Conservation (phyloP, 2,113 vertebrate genomes). For the Trogon surrucura region DNA sequence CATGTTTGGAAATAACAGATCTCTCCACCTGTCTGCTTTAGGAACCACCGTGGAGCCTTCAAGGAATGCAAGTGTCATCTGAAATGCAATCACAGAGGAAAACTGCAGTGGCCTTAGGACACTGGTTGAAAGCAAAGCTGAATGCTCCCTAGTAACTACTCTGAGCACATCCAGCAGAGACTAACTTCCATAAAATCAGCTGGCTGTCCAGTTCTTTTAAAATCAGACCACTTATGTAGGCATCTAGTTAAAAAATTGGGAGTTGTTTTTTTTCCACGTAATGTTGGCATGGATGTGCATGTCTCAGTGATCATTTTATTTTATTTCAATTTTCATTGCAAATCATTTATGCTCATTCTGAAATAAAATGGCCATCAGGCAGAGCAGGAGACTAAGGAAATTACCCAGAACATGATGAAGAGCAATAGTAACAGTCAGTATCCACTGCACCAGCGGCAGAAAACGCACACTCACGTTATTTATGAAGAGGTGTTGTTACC, state of each 20-base stretch:
- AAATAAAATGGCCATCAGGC: slow-evolving; percentile 14
- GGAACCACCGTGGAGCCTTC: neutral
- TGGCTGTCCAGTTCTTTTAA: neutral
- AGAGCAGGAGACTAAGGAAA: slow-evolving; percentile 25
- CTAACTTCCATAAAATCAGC: neutral
- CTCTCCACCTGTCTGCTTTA: neutral
- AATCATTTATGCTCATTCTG: neutral
- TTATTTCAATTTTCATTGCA: neutral
- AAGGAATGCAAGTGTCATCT: neutral
- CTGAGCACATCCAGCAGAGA: neutral
- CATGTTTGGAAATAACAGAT: neutral
- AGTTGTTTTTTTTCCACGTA: neutral
- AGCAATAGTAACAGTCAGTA: neutral
- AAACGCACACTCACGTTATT: neutral
- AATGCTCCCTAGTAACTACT: neutral
- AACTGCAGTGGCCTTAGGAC: neutral
- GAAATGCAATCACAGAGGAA: slow-evolving; percentile 4
- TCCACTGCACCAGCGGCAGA: neutral
- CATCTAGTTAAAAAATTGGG: neutral
- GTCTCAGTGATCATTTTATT: neutral
- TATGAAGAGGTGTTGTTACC: neutral
- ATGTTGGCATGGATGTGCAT: neutral
- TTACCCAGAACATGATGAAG: slow-evolving; percentile 28
- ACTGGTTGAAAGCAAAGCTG: slow-evolving; percentile 19
- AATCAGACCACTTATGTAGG: neutral